Percentiles rank a stretch among this genome's conserved stretches.
Conservation (phyloP, 2,797 vertebrate species). For the Sparus aurata region DNA sequence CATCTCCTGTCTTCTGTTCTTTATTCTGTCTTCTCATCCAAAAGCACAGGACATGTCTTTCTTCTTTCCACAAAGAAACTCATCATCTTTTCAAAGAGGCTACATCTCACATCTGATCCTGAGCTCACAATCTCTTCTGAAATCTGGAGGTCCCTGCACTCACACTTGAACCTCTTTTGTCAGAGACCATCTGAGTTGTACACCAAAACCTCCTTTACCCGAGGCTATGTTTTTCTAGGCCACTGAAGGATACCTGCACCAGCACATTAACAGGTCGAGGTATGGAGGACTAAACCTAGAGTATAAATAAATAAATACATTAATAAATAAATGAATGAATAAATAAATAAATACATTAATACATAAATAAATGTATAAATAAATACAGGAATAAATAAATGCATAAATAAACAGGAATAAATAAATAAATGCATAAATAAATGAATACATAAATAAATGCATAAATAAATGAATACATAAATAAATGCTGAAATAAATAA, state of each 20-base stretch:
- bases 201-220: conserved; percentile 45
- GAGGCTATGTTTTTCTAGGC: conserved; percentile 30
- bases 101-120: conserved; percentile 40
- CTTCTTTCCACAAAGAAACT: conserved; percentile 23
- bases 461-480: too few species aligned
- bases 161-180: conserved; percentile 34
- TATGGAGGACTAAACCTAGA: too few species aligned
- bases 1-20: conserved; percentile 13
- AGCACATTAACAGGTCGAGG: conserved; percentile 15
- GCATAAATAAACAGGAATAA: too few species aligned
- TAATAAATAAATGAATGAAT: too few species aligned
- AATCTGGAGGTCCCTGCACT: conserved; percentile 40
- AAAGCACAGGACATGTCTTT: background rate
- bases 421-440: too few species aligned
- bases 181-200: conserved; percentile 30
- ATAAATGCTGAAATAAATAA: too few species aligned
- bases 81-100: conserved; percentile 35
- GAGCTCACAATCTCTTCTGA: conserved; percentile 46
- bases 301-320: too few species aligned
- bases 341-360: too few species aligned
- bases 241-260: conserved; percentile 44
- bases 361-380: too few species aligned
- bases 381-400: too few species aligned
- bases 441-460: too few species aligned
- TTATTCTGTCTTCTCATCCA: conserved; percentile 17